Evolutionary conservation across 1,140 invertebrate genomes (phyloP).

Genomic region (Halotydeus destructor): DNA sequence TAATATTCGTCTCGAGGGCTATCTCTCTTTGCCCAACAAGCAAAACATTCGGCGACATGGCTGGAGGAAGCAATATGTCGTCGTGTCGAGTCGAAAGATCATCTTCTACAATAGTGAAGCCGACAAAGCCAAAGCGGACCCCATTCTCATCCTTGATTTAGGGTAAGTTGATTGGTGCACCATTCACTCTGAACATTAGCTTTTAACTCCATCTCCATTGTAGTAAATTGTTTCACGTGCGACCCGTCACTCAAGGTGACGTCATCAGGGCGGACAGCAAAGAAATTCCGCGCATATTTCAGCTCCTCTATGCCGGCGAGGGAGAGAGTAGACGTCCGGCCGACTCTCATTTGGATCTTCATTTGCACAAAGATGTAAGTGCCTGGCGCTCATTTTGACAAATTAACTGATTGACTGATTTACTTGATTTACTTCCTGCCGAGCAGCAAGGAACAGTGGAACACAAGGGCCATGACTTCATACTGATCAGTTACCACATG

Average conservation of each 20-base stretch:
- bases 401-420: too few species aligned
- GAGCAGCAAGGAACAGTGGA: constrained; percentile 54
- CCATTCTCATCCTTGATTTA: constrained; percentile 79
- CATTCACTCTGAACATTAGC: background rate
- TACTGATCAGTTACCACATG: constrained; percentile 90
- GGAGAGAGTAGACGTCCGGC: constrained; percentile 68
- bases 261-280: constrained; percentile 92
- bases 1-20: constrained; percentile 67
- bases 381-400: background rate
- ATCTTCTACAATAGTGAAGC: constrained; percentile 90
- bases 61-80: constrained; percentile 92
- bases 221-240: constrained; percentile 95
- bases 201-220: constrained; percentile 19
- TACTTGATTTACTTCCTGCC: background rate
- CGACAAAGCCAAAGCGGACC: constrained; percentile 84
- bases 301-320: constrained; percentile 76
- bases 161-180: constrained; percentile 36
- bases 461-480: constrained; percentile 88
- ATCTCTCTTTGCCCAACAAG: constrained; percentile 82
- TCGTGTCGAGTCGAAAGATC: constrained; percentile 87
- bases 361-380: constrained; percentile 20
- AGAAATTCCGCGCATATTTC: constrained; percentile 97
- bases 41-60: constrained; percentile 84
- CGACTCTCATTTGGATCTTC: constrained; percentile 32
- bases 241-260: constrained; percentile 93